phyloP scores from a whole-genome alignment of 2,888 invertebrate species.

The Actias luna region DNA sequence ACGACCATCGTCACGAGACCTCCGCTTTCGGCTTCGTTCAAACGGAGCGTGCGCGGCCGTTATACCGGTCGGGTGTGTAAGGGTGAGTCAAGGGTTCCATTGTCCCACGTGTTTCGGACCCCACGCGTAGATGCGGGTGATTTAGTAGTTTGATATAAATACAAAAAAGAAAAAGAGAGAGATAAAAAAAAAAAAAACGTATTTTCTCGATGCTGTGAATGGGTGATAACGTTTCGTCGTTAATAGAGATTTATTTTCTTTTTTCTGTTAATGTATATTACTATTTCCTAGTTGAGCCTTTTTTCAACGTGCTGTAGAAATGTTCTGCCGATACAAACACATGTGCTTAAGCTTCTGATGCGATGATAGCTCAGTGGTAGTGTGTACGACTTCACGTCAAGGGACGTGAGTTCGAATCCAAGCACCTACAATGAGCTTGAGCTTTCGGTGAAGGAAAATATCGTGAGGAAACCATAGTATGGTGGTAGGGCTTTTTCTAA shows the following conservation, averaged over 20 bases:
- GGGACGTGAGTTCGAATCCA: no score
- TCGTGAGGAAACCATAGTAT: no score
- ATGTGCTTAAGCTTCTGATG: no score
- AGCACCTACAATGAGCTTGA: no score
- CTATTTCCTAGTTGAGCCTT: no score
- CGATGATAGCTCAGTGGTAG: no score
- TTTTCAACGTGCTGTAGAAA: background rate
- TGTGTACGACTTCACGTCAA: no score
- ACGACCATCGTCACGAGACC: conserved; percentile 41
- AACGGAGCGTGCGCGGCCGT: conserved; percentile 22
- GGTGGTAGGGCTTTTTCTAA: no score
- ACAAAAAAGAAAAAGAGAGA: background rate
- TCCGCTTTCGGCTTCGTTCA: conserved; percentile 24
- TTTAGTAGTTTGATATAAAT: conserved; percentile 53
- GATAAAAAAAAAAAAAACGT: background rate
- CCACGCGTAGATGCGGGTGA: conserved; percentile 75
- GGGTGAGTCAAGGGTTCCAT: conserved; percentile 53
- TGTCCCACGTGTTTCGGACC: conserved; percentile 71
- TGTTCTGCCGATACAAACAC: background rate
- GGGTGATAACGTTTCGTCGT: background rate
- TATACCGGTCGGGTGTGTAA: conserved; percentile 34
- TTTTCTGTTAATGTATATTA: no score
- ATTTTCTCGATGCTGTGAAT: conserved; percentile 5
- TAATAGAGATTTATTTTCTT: background rate
- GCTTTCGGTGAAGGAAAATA: no score